Conservation (phyloP, 92 coral and sea anemone genomes). For the Palythoa heliodiscus region DNA sequence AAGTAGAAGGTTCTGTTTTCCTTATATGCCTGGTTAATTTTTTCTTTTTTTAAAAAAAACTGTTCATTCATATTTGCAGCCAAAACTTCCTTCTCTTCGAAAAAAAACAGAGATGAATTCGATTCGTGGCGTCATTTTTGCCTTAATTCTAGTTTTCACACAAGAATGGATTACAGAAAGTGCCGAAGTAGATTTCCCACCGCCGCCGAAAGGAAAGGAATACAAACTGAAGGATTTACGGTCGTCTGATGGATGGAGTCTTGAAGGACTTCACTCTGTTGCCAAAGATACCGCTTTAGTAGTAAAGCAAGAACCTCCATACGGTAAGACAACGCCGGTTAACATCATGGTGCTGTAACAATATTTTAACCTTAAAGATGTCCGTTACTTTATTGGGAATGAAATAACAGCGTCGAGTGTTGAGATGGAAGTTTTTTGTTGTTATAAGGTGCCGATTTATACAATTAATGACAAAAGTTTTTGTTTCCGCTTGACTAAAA, state of each 20-base stretch:
- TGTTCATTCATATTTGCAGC: neutral
- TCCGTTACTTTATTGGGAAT: neutral
- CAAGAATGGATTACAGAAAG: neutral
- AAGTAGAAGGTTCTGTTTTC: neutral
- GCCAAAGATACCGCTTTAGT: constrained; percentile 59
- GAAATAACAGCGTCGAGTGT: neutral
- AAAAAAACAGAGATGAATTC: neutral
- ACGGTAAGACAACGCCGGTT: constrained; percentile 48
- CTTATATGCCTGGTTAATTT: neutral
- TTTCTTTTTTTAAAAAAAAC: neutral
- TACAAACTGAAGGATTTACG: constrained; percentile 47
- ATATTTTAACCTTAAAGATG: neutral
- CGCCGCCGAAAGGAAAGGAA: constrained; percentile 53
- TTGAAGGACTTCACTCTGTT: constrained; percentile 55
- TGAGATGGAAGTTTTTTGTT: neutral
- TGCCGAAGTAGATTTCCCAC: constrained; percentile 31
- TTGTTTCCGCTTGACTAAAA: neutral
- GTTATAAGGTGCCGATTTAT: neutral
- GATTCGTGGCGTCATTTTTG: neutral
- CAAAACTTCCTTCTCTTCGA: neutral
- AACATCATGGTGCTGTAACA: neutral
- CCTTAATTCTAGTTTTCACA: neutral
- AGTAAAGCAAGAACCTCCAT: constrained; percentile 64
- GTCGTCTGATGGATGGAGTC: constrained; percentile 31
- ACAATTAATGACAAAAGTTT: neutral